Conservation (phyloP, 2,888 invertebrate genomes). For the Himalopsyche japonica region DNA sequence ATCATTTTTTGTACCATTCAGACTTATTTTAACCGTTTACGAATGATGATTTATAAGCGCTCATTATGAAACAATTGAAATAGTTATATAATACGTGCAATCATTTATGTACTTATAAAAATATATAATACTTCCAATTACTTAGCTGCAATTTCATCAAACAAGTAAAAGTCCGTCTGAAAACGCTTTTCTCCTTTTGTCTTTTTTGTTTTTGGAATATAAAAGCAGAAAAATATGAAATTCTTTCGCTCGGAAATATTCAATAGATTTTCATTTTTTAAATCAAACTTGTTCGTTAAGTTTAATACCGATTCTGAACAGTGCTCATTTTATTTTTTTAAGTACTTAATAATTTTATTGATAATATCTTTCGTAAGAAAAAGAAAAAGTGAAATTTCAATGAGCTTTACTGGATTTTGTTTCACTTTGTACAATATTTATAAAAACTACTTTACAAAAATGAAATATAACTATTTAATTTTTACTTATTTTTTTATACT, state of each 20-base stretch:
- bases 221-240: background rate
- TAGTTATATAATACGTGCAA: too few relatives aligned
- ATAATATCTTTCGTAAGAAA: background rate
- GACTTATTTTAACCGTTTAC: too few relatives aligned
- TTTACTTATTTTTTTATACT: too few relatives aligned
- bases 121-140: slow-evolving; percentile 14
- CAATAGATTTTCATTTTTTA: background rate
- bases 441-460: too few relatives aligned
- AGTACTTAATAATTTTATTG: background rate
- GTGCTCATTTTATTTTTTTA: background rate
- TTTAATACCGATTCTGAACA: background rate
- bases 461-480: too few relatives aligned
- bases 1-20: too few relatives aligned
- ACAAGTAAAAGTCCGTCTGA: background rate
- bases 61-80: too few relatives aligned
- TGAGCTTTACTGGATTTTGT: too few relatives aligned
- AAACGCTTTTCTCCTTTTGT: background rate
- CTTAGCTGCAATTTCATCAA: slow-evolving; percentile 8
- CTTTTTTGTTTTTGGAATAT: background rate
- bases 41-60: too few relatives aligned
- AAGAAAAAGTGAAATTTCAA: too few relatives aligned
- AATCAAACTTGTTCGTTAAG: background rate
- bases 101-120: background rate
- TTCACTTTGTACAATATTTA: too few relatives aligned
- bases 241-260: background rate